These are phyloP conservation scores for Equus przewalskii DNA, from an alignment of 2,113 vertebrate genomes.

Conservation along the genomic window DNA sequence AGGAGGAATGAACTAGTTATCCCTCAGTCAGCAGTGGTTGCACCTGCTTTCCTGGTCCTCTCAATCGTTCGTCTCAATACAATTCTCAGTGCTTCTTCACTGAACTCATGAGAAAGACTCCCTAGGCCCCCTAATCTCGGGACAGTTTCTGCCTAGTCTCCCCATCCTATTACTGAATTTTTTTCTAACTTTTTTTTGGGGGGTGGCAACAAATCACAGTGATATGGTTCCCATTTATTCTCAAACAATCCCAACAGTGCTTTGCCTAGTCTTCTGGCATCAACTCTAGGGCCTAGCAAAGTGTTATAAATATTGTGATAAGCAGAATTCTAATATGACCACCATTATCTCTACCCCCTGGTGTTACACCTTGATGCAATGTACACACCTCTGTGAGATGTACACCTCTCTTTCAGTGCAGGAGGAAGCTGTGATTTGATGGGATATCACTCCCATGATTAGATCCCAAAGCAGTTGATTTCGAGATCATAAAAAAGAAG, in stretches of 20 bases:
- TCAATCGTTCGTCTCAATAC: not conserved
- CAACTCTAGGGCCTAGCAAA: not conserved
- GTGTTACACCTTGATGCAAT: not conserved
- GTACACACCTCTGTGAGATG: not conserved
- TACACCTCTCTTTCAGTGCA: not conserved
- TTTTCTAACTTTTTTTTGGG: not conserved
- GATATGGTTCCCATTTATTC: not conserved
- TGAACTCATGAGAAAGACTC: not conserved
- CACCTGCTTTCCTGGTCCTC: too few relatives aligned
- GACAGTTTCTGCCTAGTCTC: not conserved
- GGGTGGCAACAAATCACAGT: not conserved
- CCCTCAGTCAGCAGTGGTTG: not conserved
- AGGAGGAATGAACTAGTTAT: not conserved
- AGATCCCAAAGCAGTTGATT: not conserved
- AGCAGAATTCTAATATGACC: not conserved
- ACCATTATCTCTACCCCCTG: not conserved
- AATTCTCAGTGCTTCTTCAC: not conserved
- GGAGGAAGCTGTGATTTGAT: not conserved
- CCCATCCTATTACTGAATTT: not conserved
- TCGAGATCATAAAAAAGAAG: not conserved
- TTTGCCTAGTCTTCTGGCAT: not conserved
- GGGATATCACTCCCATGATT: not conserved
- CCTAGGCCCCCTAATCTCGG: not conserved
- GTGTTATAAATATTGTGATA: not conserved
- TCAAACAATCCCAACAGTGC: not conserved